phyloP scores from a whole-genome alignment of 1,140 invertebrate genomes.

The Pachyrhynchus sulphureomaculatus region DNA sequence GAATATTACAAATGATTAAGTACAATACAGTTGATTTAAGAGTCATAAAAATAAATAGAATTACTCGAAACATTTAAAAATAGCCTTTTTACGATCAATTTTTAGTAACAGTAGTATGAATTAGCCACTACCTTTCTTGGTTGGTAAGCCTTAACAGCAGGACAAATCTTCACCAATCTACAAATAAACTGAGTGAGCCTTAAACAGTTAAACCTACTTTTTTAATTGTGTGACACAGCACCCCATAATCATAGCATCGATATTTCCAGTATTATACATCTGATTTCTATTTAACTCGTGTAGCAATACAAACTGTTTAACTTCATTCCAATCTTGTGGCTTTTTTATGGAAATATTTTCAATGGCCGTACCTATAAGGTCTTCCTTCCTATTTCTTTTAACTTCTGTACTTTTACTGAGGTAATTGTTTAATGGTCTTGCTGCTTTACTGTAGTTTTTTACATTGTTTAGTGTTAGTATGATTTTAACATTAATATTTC shows the following conservation, averaged over 20 bases:
- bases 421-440: too few species aligned
- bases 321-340: constrained; percentile 7
- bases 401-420: too few species aligned
- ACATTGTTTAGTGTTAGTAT: background rate
- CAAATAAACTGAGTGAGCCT: background rate
- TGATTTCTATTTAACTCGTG: background rate
- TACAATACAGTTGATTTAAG: background rate
- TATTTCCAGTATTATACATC: constrained; percentile 9
- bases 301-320: constrained; percentile 2
- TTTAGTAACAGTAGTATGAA: too few species aligned
- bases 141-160: too few species aligned
- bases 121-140: too few species aligned
- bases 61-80: constrained; percentile 50
- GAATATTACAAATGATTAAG: background rate
- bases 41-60: constrained; percentile 33
- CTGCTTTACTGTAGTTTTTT: too few species aligned
- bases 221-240: constrained; percentile 11
- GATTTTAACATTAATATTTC: background rate
- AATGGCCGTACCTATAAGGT: background rate
- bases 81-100: too few species aligned
- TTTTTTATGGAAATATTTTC: background rate
- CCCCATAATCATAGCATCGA: constrained; percentile 23
- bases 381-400: background rate
- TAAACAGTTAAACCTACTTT: constrained; percentile 7
- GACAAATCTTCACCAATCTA: constrained; percentile 54